A percentile compares a stretch with the other conserved stretches of the same genome.
Evolutionary conservation across 1,140 invertebrate species (phyloP).

Genomic region (Marisa cornuarietis): DNA sequence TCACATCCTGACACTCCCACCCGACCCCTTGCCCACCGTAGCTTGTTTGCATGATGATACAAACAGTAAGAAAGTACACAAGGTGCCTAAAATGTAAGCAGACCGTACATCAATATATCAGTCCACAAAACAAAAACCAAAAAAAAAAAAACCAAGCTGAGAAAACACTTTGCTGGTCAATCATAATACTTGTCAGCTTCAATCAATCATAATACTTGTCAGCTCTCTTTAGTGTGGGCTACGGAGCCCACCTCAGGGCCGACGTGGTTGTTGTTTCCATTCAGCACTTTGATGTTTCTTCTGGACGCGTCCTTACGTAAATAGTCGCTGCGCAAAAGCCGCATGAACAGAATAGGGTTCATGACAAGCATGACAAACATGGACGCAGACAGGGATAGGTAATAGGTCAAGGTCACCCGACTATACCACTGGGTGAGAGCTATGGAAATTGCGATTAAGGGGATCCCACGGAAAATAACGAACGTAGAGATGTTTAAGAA

Average conservation of each 20-base stretch:
- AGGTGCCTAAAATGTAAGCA: too few relatives aligned
- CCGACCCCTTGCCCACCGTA: too few relatives aligned
- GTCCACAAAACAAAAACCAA: neutral
- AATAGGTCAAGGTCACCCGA: conserved; percentile 42
- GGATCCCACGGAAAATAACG: conserved; percentile 45
- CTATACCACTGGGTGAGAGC: conserved; percentile 40
- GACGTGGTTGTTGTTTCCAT: conserved; percentile 35
- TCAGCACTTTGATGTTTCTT: conserved; percentile 20
- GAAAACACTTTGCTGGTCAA: neutral
- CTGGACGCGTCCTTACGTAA: conserved; percentile 31
- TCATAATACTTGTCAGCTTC: neutral
- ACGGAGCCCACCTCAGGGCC: too few relatives aligned
- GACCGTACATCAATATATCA: too few relatives aligned
- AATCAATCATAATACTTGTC: neutral
- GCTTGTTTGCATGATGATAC: too few relatives aligned
- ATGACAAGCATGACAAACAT: conserved; percentile 57
- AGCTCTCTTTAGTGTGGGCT: conserved; percentile 15
- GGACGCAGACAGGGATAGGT: conserved; percentile 30
- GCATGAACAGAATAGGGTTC: conserved; percentile 55
- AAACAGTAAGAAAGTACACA: too few relatives aligned
- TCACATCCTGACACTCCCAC: too few relatives aligned
- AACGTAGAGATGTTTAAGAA: conserved; percentile 54
- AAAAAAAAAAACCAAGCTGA: neutral
- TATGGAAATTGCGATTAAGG: conserved; percentile 40
- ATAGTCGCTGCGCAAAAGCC: conserved; percentile 56